These are phyloP conservation scores for Epinephelus awoara DNA, from an alignment of 2,797 vertebrate species.

Conservation along the genomic window DNA sequence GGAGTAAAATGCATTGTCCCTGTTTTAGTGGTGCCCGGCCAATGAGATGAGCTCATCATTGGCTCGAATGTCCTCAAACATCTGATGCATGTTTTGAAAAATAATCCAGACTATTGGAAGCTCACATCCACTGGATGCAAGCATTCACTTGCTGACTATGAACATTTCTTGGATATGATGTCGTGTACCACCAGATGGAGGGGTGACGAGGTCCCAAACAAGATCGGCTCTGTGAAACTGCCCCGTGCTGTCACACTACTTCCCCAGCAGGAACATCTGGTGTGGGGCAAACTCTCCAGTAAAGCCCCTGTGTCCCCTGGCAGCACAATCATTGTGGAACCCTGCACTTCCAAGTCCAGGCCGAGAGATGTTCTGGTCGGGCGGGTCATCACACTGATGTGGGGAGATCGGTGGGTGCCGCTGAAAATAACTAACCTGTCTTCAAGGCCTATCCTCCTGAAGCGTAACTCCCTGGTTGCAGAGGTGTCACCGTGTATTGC, in stretches of 20 bases:
- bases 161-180: slow-evolving; percentile 9
- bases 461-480: neutral
- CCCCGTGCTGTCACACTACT: neutral
- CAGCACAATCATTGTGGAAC: neutral
- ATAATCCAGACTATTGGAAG: neutral
- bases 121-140: neutral
- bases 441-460: neutral
- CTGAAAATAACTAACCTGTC: neutral
- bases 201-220: neutral
- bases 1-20: too few relatives aligned
- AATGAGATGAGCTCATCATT: too few relatives aligned
- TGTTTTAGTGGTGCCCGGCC: too few relatives aligned
- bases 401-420: neutral
- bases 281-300: neutral
- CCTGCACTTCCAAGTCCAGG: neutral
- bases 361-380: neutral
- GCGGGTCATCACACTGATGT: neutral
- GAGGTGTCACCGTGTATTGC: neutral
- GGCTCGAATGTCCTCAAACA: too few relatives aligned
- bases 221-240: neutral
- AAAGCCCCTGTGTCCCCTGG: neutral
- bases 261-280: neutral
- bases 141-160: slow-evolving; percentile 2
- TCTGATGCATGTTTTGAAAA: too few relatives aligned
- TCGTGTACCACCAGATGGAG: slow-evolving; percentile 15